phyloP scores from a whole-genome alignment of 2,113 vertebrate species.

The Glaucidium brasilianum region DNA sequence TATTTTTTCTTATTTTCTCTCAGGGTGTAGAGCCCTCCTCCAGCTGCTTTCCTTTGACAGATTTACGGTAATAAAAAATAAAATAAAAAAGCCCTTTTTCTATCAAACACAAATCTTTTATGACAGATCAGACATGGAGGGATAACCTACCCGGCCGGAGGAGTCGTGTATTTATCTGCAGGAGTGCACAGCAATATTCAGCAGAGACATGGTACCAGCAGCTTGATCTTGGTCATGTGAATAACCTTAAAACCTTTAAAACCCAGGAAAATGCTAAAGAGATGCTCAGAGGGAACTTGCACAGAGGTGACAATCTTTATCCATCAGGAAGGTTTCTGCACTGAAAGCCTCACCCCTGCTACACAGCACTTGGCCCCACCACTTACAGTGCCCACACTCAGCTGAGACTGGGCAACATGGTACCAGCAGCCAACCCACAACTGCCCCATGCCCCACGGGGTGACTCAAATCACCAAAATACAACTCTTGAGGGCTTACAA shows the following conservation, averaged over 20 bases:
- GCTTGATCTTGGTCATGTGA: neutral
- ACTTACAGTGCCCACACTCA: neutral
- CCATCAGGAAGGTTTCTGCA: neutral
- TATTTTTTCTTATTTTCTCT: conserved; percentile 30
- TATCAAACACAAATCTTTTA: conserved; percentile 59
- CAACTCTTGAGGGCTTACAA: neutral
- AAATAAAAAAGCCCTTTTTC: conserved; percentile 18
- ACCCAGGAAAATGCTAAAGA: neutral
- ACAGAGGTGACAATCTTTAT: neutral
- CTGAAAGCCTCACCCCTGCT: neutral
- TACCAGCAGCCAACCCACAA: neutral
- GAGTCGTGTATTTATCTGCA: conserved; percentile 47
- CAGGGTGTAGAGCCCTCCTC: conserved; percentile 35
- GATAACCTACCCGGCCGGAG: neutral
- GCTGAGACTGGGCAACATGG: neutral
- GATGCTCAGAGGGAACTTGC: neutral
- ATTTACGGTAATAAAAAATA: conserved; percentile 56
- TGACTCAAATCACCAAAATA: neutral
- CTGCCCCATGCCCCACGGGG: rapidly evolving
- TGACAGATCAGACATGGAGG: conserved; percentile 40
- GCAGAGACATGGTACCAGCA: neutral
- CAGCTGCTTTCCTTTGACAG: conserved; percentile 50
- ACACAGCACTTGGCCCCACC: neutral
- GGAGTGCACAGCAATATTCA: conserved; percentile 14
- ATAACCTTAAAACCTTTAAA: conserved; percentile 46